These are phyloP conservation scores for Hippocampus abdominalis DNA, from an alignment of 2,113 vertebrate species.

Conservation along the genomic window DNA sequence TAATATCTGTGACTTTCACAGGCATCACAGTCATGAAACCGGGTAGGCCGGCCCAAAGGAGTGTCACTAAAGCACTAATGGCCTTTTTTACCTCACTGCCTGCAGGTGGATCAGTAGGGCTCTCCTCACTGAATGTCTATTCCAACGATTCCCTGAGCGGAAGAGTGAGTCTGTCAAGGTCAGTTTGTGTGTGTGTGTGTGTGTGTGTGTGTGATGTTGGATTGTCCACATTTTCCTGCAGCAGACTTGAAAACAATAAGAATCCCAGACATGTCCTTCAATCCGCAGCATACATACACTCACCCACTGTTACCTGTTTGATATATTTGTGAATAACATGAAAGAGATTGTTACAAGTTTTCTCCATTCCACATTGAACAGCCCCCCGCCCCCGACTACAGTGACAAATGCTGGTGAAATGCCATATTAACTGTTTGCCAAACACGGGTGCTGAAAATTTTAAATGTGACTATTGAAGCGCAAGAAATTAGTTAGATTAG, in stretches of 20 bases:
- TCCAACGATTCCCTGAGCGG: conserved; percentile 22
- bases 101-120: conserved; percentile 43
- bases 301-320: neutral
- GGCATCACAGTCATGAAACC: neutral
- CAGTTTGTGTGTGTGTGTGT: conserved; percentile 11
- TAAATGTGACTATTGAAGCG: too few species aligned
- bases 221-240: too few species aligned
- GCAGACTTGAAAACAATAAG: conserved; percentile 18
- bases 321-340: too few species aligned
- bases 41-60: conserved; percentile 25
- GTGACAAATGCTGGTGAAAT: too few species aligned
- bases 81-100: conserved; percentile 32
- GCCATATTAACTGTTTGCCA: too few species aligned
- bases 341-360: too few species aligned
- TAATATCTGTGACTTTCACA: conserved; percentile 17
- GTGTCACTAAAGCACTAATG: conserved; percentile 40
- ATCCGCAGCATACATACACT: conserved; percentile 8
- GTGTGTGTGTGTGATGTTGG: neutral
- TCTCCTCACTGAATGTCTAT: conserved; percentile 33
- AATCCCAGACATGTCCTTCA: conserved; percentile 29
- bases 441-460: too few species aligned
- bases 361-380: too few species aligned
- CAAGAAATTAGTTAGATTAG: too few species aligned
- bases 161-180: conserved; percentile 10
- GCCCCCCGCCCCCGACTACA: too few species aligned